Percentiles rank a stretch among this genome's conserved stretches.
Evolutionary conservation across 2,888 invertebrate genomes (phyloP).

Genomic region (Mythimna vitellina): DNA sequence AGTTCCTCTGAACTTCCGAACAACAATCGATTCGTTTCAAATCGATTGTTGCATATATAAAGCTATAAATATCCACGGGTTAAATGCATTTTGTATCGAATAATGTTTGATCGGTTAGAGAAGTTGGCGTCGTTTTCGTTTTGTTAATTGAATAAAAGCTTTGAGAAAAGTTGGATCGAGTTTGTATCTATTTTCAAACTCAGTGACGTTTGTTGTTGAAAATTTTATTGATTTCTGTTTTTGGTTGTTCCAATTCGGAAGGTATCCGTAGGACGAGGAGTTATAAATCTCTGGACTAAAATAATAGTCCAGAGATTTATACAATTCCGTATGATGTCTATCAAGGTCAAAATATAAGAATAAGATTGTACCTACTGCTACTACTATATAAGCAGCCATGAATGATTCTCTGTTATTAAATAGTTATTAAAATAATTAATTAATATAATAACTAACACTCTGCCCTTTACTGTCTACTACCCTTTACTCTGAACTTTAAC

Average conservation of each 20-base stretch:
- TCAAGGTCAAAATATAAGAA: neutral
- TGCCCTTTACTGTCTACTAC: too few relatives aligned
- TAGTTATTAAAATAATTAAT: too few relatives aligned
- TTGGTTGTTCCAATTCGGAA: neutral
- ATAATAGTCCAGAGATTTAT: neutral
- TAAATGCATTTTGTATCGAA: conserved; percentile 34
- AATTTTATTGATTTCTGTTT: conserved; percentile 1
- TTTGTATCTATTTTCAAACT: conserved; percentile 23
- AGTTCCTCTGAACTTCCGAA: conserved; percentile 33
- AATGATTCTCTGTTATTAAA: too few relatives aligned
- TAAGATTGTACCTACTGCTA: neutral
- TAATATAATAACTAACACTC: too few relatives aligned
- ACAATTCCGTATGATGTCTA: neutral
- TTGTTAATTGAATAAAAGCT: conserved; percentile 33
- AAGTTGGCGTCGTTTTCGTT: conserved; percentile 15
- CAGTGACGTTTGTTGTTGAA: neutral
- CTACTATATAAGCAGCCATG: too few relatives aligned
- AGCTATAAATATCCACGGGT: too few relatives aligned
- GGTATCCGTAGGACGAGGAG: too few relatives aligned
- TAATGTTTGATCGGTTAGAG: conserved; percentile 17
- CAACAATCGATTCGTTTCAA: conserved; percentile 11
- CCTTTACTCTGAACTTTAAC: too few relatives aligned
- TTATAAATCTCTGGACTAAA: too few relatives aligned
- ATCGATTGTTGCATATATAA: conserved; percentile 26
- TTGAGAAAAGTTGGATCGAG: neutral